These are phyloP conservation scores for Amaurobius ferox DNA, from an alignment of 2,888 invertebrate genomes.

Conservation along the genomic window DNA sequence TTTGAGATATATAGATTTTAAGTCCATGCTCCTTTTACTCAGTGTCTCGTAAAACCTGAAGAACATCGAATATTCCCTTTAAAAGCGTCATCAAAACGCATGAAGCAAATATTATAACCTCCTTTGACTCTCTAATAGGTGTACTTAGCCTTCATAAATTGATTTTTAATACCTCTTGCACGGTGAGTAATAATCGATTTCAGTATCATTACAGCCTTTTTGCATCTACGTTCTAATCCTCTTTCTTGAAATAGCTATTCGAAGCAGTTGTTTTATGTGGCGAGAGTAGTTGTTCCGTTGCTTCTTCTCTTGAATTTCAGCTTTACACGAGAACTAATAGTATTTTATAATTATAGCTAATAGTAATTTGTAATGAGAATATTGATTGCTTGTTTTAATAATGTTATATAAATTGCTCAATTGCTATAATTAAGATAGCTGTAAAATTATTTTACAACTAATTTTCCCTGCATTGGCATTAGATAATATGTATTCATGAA, in stretches of 20 bases:
- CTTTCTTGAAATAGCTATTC: not conserved
- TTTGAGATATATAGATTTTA: not conserved
- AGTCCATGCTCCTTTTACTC: not conserved
- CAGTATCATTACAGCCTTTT: not conserved
- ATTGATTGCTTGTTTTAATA: too few species aligned
- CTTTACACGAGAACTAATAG: too few species aligned
- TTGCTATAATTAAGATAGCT: too few species aligned
- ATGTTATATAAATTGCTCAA: too few species aligned
- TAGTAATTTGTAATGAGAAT: too few species aligned
- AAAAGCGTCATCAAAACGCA: not conserved
- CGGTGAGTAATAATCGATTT: not conserved
- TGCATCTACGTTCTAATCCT: not conserved
- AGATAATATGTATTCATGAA: too few species aligned
- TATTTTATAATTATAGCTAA: too few species aligned
- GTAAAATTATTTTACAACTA: too few species aligned
- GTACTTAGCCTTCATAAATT: not conserved
- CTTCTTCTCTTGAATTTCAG: too few species aligned
- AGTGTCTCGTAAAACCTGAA: not conserved
- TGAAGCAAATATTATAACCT: constrained; percentile 6
- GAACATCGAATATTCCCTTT: not conserved
- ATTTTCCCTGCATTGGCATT: too few species aligned
- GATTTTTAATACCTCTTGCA: not conserved
- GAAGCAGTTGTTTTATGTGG: too few species aligned
- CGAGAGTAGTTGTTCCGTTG: too few species aligned
- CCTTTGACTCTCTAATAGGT: not conserved